phyloP scores from a whole-genome alignment of 30 jellyfish, hydroid and myxozoan species.

The Hydractinia symbiolongicarpus region DNA sequence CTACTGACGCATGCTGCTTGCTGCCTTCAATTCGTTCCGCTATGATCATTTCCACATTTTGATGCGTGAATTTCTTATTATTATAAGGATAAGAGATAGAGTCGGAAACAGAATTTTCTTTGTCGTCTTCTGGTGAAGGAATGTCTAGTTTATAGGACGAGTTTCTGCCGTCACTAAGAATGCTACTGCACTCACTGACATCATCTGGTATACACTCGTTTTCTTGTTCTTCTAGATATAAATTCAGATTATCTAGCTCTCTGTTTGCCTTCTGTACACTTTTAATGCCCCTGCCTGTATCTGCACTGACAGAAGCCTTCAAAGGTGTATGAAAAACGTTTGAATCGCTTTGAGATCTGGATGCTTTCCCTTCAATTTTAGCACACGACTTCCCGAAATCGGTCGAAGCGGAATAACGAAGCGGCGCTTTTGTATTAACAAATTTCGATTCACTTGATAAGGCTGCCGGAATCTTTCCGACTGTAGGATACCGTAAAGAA shows the following conservation, averaged over 20 bases:
- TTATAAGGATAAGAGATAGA: background rate
- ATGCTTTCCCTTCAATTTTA: background rate
- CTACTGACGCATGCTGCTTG: background rate
- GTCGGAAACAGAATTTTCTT: background rate
- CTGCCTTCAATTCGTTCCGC: background rate
- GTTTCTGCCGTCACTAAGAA: background rate
- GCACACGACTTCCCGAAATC: background rate
- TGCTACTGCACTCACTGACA: too few relatives aligned
- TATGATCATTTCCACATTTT: constrained; percentile 8
- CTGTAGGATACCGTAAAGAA: constrained; percentile 12
- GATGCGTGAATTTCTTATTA: constrained; percentile 1
- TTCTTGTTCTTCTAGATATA: too few relatives aligned
- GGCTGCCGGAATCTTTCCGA: constrained; percentile 19
- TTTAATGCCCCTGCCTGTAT: background rate
- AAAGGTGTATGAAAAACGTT: background rate
- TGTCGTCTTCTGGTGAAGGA: constrained; percentile 7
- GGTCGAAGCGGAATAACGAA: too few relatives aligned
- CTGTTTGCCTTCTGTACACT: background rate
- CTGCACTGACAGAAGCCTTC: background rate
- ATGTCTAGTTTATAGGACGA: background rate
- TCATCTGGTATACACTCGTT: too few relatives aligned
- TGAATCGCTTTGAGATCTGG: background rate
- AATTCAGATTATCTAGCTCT: too few relatives aligned
- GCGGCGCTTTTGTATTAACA: background rate
- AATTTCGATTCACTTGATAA: background rate